Evolutionary conservation across 2,113 vertebrate genomes (phyloP).

Genomic region (Trichechus manatus): DNA sequence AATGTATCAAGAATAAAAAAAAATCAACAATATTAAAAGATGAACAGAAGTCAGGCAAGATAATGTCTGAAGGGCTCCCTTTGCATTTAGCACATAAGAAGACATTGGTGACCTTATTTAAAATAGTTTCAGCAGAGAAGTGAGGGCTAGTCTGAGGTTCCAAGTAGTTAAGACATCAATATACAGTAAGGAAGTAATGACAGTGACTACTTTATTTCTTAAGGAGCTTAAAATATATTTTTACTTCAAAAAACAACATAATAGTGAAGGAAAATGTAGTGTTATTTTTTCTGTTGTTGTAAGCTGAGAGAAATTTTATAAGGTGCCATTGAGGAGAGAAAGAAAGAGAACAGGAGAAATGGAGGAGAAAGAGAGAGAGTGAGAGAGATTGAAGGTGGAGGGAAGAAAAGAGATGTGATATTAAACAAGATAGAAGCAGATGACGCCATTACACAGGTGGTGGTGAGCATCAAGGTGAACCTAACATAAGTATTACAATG

Average conservation of each 20-base stretch:
- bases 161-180: not conserved
- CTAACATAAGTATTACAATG: not conserved
- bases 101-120: not conserved
- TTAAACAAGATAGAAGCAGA: not conserved
- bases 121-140: not conserved
- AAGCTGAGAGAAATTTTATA: not conserved
- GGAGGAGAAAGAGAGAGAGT: too few species aligned
- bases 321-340: too few species aligned
- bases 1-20: not conserved
- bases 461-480: not conserved
- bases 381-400: not conserved
- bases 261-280: not conserved
- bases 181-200: not conserved
- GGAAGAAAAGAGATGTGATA: not conserved
- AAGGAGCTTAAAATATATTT: not conserved
- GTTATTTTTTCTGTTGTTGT: not conserved
- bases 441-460: too few species aligned
- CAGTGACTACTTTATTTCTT: not conserved
- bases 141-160: not conserved
- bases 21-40: not conserved
- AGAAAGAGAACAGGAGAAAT: not conserved
- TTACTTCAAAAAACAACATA: not conserved
- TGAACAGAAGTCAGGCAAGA: not conserved
- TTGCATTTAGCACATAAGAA: not conserved
- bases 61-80: not conserved